Base-by-base conservation (phyloP, 2,888 invertebrate species). In the Acanthosepion lycidas region DNA sequence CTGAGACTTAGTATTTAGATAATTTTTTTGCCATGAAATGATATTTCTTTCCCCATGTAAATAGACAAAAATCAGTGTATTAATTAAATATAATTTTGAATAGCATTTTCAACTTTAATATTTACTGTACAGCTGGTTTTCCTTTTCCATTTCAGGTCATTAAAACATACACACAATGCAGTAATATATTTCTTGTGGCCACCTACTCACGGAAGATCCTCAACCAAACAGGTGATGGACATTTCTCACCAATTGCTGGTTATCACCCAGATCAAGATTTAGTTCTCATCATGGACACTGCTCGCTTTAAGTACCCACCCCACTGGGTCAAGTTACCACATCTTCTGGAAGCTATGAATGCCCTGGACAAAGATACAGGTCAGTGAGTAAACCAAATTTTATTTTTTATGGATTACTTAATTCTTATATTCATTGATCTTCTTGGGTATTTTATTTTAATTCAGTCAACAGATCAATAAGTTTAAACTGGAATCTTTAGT, bases 231-330 rank as follows among this genome's bases (percentile, higher is more conserved):
- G 97, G 97, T 20, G 95, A 95, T 78, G 97, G 97, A 42, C 97
- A 97, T 94, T 97, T 97, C 95, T 96, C 96, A 8, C 96, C 96
- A 2, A 95, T 97, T 48, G 97, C 96, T n/a, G 97, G 97, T 12
- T 97, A 97, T 94, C 96, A 97, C 94, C 94, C 95, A 0, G 95
- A 94, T 23, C 95, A 95, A 12, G 97, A 97, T 95, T 92, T 96
- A 92, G 96, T 96, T 4, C 95, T 97, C 53, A 96, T 97, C 28
- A 95, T 97, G 95, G 97, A 97, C 95, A 97, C 97, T 0, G 97
- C 97, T 15, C 95, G 97, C 94, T 97, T 97, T 96, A 97, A 97
- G 95, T 97, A 97, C 95, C 97, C 97, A n/a, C 97, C 97, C 23
- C 97, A 97, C 94, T 97, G 97, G 97, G 96, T 97, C 12, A 94